Conservation (phyloP, 2,113 vertebrate species). For the Lontra canadensis region DNA sequence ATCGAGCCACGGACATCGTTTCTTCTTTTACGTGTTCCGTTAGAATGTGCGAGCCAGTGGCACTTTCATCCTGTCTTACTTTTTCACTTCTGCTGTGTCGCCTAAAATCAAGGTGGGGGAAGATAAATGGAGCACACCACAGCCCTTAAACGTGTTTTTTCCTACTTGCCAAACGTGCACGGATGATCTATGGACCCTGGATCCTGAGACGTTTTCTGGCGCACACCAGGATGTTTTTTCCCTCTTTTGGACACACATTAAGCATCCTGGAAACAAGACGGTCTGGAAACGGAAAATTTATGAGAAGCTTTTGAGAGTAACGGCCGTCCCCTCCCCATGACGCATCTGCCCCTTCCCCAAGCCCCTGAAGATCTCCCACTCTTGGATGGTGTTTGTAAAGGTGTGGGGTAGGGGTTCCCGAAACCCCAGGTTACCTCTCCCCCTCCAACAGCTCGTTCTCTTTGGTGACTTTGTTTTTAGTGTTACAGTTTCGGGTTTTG, state of each 20-base stretch:
- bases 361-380: neutral
- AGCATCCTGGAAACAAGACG: conserved; percentile 32
- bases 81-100: neutral
- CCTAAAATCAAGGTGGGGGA: neutral
- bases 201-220: neutral
- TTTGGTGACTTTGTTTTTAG: neutral
- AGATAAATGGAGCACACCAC: neutral
- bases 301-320: conserved; percentile 42
- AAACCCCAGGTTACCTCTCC: rapidly evolving
- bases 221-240: neutral
- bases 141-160: neutral
- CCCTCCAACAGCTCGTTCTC: neutral
- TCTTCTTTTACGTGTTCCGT: neutral
- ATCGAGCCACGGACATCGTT: neutral
- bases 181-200: neutral
- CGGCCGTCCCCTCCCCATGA: neutral
- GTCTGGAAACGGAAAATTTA: conserved; percentile 54
- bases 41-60: neutral
- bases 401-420: neutral
- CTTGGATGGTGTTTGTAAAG: neutral
- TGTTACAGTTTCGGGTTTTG: neutral
- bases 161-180: neutral
- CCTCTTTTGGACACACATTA: conserved; percentile 45
- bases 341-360: neutral
- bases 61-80: too few relatives aligned